Percentiles rank a stretch among this genome's conserved stretches.
phyloP scores from a whole-genome alignment of 2,113 vertebrate species.

The Rhombomys opimus region DNA sequence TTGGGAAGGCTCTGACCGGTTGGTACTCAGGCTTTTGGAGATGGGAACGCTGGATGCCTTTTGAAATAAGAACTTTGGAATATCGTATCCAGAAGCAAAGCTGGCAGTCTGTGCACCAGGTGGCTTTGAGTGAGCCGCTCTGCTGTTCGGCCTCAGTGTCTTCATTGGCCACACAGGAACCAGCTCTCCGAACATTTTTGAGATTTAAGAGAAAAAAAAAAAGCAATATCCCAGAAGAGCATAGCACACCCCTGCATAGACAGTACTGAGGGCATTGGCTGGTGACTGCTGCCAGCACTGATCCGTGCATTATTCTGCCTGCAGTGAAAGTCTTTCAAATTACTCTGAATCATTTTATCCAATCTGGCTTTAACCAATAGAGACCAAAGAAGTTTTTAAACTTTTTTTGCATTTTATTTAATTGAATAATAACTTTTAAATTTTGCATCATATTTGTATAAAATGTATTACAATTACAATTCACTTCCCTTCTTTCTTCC shows the following conservation, averaged over 20 bases:
- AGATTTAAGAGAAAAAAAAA: background rate
- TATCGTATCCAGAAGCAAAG: background rate
- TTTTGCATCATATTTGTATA: background rate
- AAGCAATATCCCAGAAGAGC: background rate
- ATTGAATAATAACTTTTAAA: background rate
- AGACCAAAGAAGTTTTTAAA: background rate
- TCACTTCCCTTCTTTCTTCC: background rate
- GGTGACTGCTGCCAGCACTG: background rate
- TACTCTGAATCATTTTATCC: background rate
- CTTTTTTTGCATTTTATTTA: background rate
- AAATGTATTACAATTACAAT: background rate
- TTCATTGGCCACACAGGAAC: background rate
- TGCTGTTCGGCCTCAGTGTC: slow-evolving; percentile 2
- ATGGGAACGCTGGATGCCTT: background rate
- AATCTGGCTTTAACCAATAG: background rate
- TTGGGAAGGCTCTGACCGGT: background rate
- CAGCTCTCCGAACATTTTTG: background rate
- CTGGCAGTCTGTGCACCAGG: background rate
- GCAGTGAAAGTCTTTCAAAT: background rate
- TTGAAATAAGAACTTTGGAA: slow-evolving; percentile 7
- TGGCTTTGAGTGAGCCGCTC: background rate
- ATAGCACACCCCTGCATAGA: background rate
- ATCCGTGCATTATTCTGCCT: background rate
- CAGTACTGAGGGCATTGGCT: background rate
- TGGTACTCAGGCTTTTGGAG: background rate